phyloP scores from a whole-genome alignment of 1,140 invertebrate species.

The Acromyrmex heyeri region DNA sequence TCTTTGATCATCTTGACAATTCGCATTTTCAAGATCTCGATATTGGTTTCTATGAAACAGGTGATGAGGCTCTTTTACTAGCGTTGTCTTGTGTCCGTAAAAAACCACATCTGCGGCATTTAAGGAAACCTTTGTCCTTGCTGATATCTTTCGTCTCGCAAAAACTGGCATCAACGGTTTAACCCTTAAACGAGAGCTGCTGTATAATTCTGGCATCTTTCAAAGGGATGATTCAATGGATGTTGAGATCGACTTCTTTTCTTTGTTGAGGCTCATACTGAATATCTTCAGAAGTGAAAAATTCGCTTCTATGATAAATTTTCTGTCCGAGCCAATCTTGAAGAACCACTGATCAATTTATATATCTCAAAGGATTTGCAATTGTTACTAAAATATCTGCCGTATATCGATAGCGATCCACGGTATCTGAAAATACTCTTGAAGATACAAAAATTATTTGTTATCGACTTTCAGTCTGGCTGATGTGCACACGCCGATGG shows the following conservation, averaged over 20 bases:
- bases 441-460: slow-evolving; percentile 28
- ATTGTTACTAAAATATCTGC: slow-evolving; percentile 26
- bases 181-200: neutral
- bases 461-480: slow-evolving; percentile 39
- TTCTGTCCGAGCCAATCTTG: slow-evolving; percentile 51
- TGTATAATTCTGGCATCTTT: slow-evolving; percentile 53
- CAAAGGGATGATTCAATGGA: slow-evolving; percentile 43
- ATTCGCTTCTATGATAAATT: slow-evolving; percentile 49
- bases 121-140: slow-evolving; percentile 40
- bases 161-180: neutral
- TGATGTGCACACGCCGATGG: neutral
- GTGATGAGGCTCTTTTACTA: slow-evolving; percentile 36
- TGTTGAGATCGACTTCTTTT: slow-evolving; percentile 59
- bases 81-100: neutral
- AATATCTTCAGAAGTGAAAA: slow-evolving; percentile 53
- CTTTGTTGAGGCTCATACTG: slow-evolving; percentile 36
- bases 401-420: slow-evolving; percentile 48
- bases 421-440: slow-evolving; percentile 64
- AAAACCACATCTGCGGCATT: neutral
- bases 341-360: slow-evolving; percentile 56
- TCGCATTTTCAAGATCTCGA: slow-evolving; percentile 31
- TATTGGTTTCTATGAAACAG: slow-evolving; percentile 42
- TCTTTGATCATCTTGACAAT: slow-evolving; percentile 24
- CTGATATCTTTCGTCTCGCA: slow-evolving; percentile 54
- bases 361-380: slow-evolving; percentile 44